Percentiles rank a stretch among this genome's conserved stretches.
Evolutionary conservation across 2,888 invertebrate species (phyloP).

Genomic region (Tinea trinotella): DNA sequence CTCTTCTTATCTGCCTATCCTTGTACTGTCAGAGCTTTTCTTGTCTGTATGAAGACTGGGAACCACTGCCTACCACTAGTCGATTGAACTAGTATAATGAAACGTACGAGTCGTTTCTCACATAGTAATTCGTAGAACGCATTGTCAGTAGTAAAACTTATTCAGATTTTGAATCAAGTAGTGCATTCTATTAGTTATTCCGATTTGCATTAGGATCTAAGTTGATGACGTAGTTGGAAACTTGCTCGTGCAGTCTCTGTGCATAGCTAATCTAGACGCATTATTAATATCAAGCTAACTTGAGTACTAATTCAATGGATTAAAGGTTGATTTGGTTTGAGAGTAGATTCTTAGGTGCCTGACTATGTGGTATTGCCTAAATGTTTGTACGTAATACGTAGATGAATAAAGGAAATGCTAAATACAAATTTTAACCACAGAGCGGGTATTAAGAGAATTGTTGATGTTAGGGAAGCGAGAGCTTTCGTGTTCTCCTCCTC

Average conservation of each 20-base stretch:
- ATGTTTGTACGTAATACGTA: neutral
- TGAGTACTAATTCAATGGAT: neutral
- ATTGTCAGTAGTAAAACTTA: neutral
- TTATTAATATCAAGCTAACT: neutral
- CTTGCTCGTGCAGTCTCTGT: constrained; percentile 3
- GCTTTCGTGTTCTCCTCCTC: too few relatives aligned
- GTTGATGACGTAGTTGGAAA: constrained; percentile 13
- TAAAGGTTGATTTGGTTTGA: neutral
- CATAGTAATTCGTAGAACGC: too few relatives aligned
- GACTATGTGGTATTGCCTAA: neutral
- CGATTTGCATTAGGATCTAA: constrained; percentile 8
- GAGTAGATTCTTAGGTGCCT: neutral
- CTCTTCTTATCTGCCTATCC: too few relatives aligned
- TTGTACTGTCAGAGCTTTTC: too few relatives aligned
- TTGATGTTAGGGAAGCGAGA: too few relatives aligned
- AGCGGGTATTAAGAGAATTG: too few relatives aligned
- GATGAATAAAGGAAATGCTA: neutral
- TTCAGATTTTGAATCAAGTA: neutral
- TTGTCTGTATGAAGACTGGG: too few relatives aligned
- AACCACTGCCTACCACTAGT: too few relatives aligned
- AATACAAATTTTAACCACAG: neutral
- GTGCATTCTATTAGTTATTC: constrained; percentile 6
- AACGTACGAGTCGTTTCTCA: too few relatives aligned
- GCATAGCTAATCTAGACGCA: neutral
- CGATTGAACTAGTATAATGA: too few relatives aligned